phyloP scores from a whole-genome alignment of 2,888 invertebrate species.

The Zele albiditarsus region DNA sequence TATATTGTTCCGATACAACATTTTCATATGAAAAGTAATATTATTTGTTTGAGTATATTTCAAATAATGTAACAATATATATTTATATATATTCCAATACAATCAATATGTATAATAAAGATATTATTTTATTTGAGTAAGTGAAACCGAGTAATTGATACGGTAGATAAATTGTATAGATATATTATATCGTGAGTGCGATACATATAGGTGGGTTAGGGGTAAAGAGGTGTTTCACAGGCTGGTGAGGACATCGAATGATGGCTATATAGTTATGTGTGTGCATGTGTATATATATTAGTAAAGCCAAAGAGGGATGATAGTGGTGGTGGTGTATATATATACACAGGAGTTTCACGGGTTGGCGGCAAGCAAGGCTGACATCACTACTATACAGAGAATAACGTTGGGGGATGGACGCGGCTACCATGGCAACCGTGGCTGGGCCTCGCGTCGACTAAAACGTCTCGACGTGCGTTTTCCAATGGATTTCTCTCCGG shows the following conservation, averaged over 20 bases:
- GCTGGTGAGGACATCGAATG: slow-evolving; percentile 18
- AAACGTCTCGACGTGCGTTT: slow-evolving; percentile 57
- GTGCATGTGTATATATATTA: slow-evolving; percentile 11
- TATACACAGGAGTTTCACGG: slow-evolving; percentile 31
- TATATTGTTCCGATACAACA: no score
- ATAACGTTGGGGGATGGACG: slow-evolving; percentile 62
- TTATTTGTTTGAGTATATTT: no score
- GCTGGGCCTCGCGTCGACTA: slow-evolving; percentile 62
- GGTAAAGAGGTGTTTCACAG: slow-evolving; percentile 15
- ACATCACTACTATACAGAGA: slow-evolving; percentile 6
- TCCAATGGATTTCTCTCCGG: slow-evolving; percentile 63
- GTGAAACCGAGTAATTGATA: slow-evolving; percentile 53
- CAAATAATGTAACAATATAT: not conserved
- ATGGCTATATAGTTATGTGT: not conserved
- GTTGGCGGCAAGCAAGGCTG: slow-evolving; percentile 41
- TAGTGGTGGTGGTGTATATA: not conserved
- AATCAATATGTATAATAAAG: not conserved
- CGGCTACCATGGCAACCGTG: slow-evolving; percentile 68
- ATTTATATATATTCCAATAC: not conserved
- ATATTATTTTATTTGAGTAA: slow-evolving; percentile 4
- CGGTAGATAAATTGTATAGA: slow-evolving; percentile 40
- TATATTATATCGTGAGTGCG: slow-evolving; percentile 7
- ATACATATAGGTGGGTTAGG: not conserved
- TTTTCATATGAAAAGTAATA: no score
- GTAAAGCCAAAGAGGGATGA: slow-evolving; percentile 30